Evolutionary conservation across 2,113 vertebrate genomes (phyloP).

Genomic region (Accipiter cooperii): DNA sequence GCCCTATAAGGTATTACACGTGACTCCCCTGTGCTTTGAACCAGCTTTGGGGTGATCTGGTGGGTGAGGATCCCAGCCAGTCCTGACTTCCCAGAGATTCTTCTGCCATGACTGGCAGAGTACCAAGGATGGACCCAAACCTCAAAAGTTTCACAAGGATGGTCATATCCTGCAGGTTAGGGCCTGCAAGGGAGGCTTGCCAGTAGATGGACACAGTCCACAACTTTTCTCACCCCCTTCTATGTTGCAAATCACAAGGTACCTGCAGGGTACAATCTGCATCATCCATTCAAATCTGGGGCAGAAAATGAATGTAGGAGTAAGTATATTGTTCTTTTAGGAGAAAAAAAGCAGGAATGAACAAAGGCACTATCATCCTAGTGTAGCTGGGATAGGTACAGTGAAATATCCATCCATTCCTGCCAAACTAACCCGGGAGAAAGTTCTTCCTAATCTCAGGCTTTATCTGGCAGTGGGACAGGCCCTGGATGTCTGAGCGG

Average conservation of each 20-base stretch:
- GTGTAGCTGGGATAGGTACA: not conserved
- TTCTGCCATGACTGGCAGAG: not conserved
- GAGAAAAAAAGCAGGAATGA: not conserved
- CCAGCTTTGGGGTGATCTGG: not conserved
- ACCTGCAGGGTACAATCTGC: not conserved
- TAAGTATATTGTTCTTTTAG: not conserved
- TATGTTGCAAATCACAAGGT: not conserved
- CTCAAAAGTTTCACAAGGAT: not conserved
- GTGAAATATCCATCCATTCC: not conserved
- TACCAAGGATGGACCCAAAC: not conserved
- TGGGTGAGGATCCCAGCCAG: not conserved
- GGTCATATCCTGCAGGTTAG: not conserved
- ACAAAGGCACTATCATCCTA: not conserved
- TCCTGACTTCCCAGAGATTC: not conserved
- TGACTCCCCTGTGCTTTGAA: not conserved
- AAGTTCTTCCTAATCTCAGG: not conserved
- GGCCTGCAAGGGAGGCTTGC: not conserved
- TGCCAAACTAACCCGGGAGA: not conserved
- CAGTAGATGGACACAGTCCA: not conserved
- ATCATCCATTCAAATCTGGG: not conserved
- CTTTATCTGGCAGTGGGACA: not conserved
- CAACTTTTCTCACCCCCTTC: not conserved
- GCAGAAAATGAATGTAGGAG: not conserved
- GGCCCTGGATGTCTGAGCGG: not conserved
- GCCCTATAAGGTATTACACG: accelerated